Conservation (phyloP, 2,797 vertebrate genomes). For the Eremophila alpestris region DNA sequence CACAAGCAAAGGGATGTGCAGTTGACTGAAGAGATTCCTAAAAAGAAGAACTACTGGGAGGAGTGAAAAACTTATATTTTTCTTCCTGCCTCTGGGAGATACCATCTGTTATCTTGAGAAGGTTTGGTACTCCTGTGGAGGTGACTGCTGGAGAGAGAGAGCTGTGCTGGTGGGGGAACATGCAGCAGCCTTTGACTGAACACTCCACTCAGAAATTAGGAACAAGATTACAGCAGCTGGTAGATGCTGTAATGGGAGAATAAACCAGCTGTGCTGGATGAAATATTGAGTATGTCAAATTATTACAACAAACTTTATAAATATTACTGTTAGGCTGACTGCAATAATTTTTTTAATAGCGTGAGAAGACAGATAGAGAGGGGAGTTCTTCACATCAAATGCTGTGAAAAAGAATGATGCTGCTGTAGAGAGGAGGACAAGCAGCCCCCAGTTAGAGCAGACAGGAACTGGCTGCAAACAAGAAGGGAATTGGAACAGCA, state of each 20-base stretch:
- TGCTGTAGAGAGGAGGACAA: neutral
- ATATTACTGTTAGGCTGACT: neutral
- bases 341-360: neutral
- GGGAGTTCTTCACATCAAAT: neutral
- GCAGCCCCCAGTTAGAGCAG: neutral
- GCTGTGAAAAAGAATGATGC: neutral
- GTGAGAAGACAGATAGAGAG: neutral
- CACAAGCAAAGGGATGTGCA: neutral
- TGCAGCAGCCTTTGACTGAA: neutral
- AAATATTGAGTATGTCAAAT: constrained; percentile 32
- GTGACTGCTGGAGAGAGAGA: neutral
- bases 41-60: neutral
- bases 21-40: neutral
- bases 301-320: constrained; percentile 31
- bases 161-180: neutral
- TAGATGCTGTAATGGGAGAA: neutral
- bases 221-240: neutral
- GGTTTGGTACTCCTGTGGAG: neutral
- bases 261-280: neutral
- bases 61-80: constrained; percentile 21
- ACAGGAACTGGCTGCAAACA: neutral
- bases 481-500: neutral
- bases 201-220: neutral
- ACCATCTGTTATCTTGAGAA: constrained; percentile 14
- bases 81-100: constrained; percentile 4